Base-by-base conservation (phyloP, 2,113 vertebrate genomes). In the Telmatochromis sp. region DNA sequence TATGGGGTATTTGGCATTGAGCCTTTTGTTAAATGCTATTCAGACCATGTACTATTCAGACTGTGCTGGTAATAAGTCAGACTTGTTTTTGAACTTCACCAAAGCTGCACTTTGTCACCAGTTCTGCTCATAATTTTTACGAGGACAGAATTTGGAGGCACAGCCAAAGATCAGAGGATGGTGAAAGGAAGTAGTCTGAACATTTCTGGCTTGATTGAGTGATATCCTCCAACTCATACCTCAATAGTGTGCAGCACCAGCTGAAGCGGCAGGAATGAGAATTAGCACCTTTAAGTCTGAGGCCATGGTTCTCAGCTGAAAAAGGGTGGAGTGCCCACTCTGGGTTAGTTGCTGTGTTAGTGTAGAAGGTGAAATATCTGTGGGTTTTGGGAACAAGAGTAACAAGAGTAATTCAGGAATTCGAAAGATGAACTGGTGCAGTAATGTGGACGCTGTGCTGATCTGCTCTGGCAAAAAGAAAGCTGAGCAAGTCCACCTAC, bases 281-380 rank as follows among this genome's bases (percentile, higher is more conserved):
- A 21, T 42, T 7, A 14, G 19, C 35, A 70, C 63, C 63, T 40
- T 40, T 37, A 23, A 11, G n/a, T 42, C 7, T 14, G 35, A 40
- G 12, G 12, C 35, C 5, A 14, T 40, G 4, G n/a, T 23, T 70
- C 19, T 70, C n/a, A 70, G 63, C 35, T 68, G 35, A 5, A 68
- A 68, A 68, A 68, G 6, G 19, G n/a, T 21, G 7, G 11, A 13
- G 63, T 68, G 63, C 35, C 35, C 11, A 14, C 0, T 40, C n/a
- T 9, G 35, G 35, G 35, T 0, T 40, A 37, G 17, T 35, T 2
- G 23, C 23, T 23, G 23, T 23, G 23, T 23, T 23, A 23, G 35
- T 68, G 35, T 13, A 68, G 63, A 40, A 68, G 4, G 0, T 12
- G 17, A 65, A 37, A 35, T 37, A n/a, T 37, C 33, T 37, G 19